These are phyloP conservation scores for Norana najaformis DNA, from an alignment of 2,888 invertebrate species.

Conservation along the genomic window DNA sequence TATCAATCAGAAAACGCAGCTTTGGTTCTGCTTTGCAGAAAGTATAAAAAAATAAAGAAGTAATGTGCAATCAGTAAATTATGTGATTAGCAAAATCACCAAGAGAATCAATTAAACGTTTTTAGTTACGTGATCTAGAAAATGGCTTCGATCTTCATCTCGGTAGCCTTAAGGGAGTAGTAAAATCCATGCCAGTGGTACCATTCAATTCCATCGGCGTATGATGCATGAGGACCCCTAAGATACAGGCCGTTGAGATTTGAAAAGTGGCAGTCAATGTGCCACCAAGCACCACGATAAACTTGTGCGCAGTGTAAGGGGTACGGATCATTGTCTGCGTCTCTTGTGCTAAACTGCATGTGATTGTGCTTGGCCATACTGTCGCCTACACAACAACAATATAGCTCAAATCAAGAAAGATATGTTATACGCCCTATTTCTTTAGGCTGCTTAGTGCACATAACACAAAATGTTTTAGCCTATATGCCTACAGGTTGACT, in stretches of 20 bases:
- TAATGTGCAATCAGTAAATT: too few species aligned
- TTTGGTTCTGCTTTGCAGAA: too few species aligned
- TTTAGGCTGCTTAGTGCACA: too few species aligned
- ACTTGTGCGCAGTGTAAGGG: neutral
- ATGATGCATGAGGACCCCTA: constrained; percentile 27
- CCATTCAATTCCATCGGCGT: constrained; percentile 34
- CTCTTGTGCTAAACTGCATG: constrained; percentile 28
- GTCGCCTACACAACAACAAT: constrained; percentile 20
- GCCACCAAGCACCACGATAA: constrained; percentile 36
- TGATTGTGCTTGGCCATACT: constrained; percentile 17
- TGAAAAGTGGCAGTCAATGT: constrained; percentile 24
- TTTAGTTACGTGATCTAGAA: too few species aligned
- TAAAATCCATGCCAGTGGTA: neutral
- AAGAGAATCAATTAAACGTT: too few species aligned
- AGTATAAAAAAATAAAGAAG: too few species aligned
- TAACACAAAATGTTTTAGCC: too few species aligned
- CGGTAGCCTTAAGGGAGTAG: constrained; percentile 20
- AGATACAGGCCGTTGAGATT: constrained; percentile 35
- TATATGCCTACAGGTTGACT: too few species aligned
- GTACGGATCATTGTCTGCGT: constrained; percentile 28
- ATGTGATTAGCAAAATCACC: too few species aligned
- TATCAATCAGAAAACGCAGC: too few species aligned
- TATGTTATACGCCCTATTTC: too few species aligned
- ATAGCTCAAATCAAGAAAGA: too few species aligned
- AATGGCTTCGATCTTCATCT: constrained; percentile 26